A percentile compares a stretch with the other conserved stretches of the same genome.
Evolutionary conservation across 1,140 invertebrate genomes (phyloP).

Genomic region (Grapholita molesta): DNA sequence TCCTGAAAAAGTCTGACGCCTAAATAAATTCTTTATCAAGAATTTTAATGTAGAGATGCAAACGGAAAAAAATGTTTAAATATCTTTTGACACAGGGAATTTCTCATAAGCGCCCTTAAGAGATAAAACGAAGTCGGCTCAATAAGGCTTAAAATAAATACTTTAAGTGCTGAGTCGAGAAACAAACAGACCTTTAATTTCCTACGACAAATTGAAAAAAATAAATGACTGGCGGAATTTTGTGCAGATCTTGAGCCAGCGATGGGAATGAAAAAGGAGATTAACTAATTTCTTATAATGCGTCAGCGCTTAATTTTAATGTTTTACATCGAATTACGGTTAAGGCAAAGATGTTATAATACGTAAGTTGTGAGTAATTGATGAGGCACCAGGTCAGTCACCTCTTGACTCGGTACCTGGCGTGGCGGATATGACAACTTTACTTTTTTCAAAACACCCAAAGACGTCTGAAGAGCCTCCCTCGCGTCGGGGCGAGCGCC

Average conservation of each 20-base stretch:
- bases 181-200: conserved; percentile 39
- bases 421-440: conserved; percentile 41
- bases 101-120: conserved; percentile 17
- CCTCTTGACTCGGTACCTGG: conserved; percentile 47
- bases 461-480: conserved; percentile 49
- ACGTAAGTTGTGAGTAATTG: conserved; percentile 7
- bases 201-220: conserved; percentile 40
- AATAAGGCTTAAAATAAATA: conserved; percentile 46
- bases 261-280: conserved; percentile 9
- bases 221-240: not conserved
- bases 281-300: conserved; percentile 4
- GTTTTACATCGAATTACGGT: not conserved
- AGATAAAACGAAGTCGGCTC: conserved; percentile 35
- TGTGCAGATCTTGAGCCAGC: not conserved
- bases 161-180: conserved; percentile 34
- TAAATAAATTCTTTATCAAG: conserved; percentile 10
- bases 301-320: not conserved
- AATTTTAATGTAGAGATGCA: conserved; percentile 1
- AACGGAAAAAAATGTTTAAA: conserved; percentile 13
- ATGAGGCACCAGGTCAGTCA: conserved; percentile 40
- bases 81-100: conserved; percentile 12
- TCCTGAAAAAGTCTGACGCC: not conserved
- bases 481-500: conserved; percentile 22
- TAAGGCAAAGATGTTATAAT: not conserved
- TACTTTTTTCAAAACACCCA: conserved; percentile 52